phyloP scores from a whole-genome alignment of 2,113 vertebrate genomes.

The Megaleporinus macrocephalus region DNA sequence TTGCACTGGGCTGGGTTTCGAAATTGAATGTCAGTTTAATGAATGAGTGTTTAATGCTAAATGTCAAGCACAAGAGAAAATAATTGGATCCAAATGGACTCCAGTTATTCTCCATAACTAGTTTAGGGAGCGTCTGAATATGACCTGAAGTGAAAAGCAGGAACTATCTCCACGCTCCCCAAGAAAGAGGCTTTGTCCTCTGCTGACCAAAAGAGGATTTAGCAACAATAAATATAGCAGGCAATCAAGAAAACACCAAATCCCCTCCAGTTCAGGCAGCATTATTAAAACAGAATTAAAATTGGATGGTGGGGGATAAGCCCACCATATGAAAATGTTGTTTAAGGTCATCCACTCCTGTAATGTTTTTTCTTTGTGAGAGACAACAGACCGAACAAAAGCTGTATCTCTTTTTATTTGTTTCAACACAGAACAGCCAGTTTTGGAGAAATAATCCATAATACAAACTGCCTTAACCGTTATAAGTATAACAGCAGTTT shows the following conservation, averaged over 20 bases:
- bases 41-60: neutral
- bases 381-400: neutral
- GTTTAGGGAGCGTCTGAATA: neutral
- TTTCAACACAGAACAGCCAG: neutral
- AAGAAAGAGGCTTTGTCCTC: slow-evolving; percentile 18
- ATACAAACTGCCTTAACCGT: neutral
- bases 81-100: neutral
- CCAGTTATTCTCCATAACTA: neutral
- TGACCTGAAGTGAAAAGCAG: neutral
- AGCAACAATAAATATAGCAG: slow-evolving; percentile 1
- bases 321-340: neutral
- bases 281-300: slow-evolving; percentile 18
- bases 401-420: neutral
- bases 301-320: slow-evolving; percentile 7
- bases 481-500: no score
- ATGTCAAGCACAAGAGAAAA: neutral
- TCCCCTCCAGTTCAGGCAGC: neutral
- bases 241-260: slow-evolving; percentile 23
- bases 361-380: neutral
- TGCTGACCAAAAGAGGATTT: slow-evolving; percentile 25
- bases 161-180: neutral
- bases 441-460: neutral
- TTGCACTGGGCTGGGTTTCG: no score
- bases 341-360: neutral
- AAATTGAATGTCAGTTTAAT: no score